Evolutionary conservation across 1,140 invertebrate species (phyloP).

Genomic region (Brachionus asplanchnoidis): DNA sequence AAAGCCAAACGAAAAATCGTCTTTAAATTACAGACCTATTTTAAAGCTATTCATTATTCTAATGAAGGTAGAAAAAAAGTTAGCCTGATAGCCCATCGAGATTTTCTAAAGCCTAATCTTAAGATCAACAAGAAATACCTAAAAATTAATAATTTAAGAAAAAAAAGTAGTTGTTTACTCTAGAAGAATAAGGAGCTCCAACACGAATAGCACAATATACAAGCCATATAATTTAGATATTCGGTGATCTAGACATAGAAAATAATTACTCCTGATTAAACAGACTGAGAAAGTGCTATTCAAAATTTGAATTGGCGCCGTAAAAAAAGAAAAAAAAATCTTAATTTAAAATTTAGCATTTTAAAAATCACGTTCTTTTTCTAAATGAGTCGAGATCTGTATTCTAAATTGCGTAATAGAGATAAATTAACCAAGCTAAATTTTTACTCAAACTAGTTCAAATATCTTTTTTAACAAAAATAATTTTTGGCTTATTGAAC

Average conservation of each 20-base stretch:
- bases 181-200: neutral
- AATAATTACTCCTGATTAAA: neutral
- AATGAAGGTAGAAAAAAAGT: neutral
- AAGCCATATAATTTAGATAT: neutral
- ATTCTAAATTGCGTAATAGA: neutral
- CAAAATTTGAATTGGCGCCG: neutral
- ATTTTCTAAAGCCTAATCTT: neutral
- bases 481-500: neutral
- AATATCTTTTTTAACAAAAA: neutral
- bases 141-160: neutral
- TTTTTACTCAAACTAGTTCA: neutral
- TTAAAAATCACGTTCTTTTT: neutral
- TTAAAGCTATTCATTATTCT: neutral
- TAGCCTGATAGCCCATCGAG: neutral
- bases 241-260: neutral
- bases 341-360: neutral
- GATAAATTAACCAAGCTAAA: neutral
- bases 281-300: neutral
- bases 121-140: slow-evolving; percentile 1
- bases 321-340: neutral
- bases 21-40: neutral
- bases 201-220: neutral
- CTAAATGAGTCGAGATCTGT: neutral
- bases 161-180: neutral
- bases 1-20: neutral